Evolutionary conservation across 1,140 invertebrate genomes (phyloP), one percentile per base, ranked within the genome.

Genomic region (Scaptomyza montana): DNA sequence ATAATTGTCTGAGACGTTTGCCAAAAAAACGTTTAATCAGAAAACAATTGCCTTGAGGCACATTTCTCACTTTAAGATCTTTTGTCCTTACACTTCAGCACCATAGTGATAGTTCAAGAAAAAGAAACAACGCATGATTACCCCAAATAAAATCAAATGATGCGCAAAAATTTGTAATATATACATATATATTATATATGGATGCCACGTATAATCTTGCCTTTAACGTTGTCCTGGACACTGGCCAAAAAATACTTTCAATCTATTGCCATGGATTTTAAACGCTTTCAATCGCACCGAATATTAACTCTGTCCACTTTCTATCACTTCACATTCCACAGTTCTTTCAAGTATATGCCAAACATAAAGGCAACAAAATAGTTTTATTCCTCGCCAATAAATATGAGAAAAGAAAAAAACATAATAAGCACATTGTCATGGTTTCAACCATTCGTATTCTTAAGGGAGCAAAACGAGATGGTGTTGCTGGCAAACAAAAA

Each of bases 91-190:
- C 28, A 46, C 43, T 39, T 36, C 5, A 13, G 46, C 49, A 10
- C 36, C 43, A 62, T 59, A 54, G 60, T 13, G 45, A 74, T 59
- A 30, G 13, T 45, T 51, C 10, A 53, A 74, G 56, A 19, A 36
- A 36, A 39, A 65, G 65, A 77, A 63, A 69, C 41, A 46, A 56
- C 51, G 56, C 66, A 74, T 64, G 63, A 57, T 68, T 68, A 30
- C 71, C 16, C 36, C 49, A 46, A 53, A 73, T 53, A 45, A 69
- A 64, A 70, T 51, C 50, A 76, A 79, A 78, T 86, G 75, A 89
- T 87, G 71, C 82, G 81, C 84, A 82, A 75, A 46, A 82, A 87
- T 76, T 3, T 71, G 67, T 84, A 79, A 87, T 87, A 89, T 89
- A 60, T 46, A 9, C 3, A 33, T 33, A 30, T 7, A 33, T 33